Evolutionary conservation across 2,797 vertebrate species (phyloP).

Genomic region (Semotilus atromaculatus): DNA sequence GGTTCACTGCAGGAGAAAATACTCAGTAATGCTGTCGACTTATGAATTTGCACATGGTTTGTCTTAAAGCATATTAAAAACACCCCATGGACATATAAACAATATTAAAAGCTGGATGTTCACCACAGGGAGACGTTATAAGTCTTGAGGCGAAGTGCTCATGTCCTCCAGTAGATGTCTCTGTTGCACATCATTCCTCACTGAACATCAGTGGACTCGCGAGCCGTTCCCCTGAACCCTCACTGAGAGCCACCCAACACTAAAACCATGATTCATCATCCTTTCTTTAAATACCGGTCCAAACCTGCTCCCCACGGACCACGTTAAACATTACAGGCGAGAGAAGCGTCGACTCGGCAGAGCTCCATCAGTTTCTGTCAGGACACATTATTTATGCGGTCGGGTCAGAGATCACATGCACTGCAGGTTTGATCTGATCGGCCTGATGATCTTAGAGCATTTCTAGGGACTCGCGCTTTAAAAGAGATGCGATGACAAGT

Average conservation of each 20-base stretch:
- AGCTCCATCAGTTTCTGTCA: not conserved
- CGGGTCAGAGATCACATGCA: not conserved
- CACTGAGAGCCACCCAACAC: not conserved
- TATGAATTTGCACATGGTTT: too few species aligned
- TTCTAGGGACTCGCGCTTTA: not conserved
- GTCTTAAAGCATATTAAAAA: too few species aligned
- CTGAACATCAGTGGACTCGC: not conserved
- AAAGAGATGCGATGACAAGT: not conserved
- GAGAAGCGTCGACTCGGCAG: not conserved
- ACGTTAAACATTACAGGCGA: not conserved
- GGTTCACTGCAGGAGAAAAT: too few species aligned
- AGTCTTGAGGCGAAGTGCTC: not conserved
- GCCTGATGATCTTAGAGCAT: not conserved
- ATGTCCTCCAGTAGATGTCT: constrained; percentile 10
- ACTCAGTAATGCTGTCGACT: too few species aligned
- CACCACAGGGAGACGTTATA: too few species aligned
- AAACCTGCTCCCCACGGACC: not conserved
- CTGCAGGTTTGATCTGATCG: not conserved
- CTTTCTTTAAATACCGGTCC: not conserved
- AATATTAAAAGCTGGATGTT: too few species aligned
- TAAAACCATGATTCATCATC: constrained; percentile 7
- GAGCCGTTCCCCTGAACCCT: not conserved
- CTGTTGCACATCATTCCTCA: not conserved
- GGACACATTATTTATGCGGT: not conserved
- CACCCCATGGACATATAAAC: too few species aligned